phyloP scores from a whole-genome alignment of 2,797 vertebrate genomes.

The Gorsachius magnificus region DNA sequence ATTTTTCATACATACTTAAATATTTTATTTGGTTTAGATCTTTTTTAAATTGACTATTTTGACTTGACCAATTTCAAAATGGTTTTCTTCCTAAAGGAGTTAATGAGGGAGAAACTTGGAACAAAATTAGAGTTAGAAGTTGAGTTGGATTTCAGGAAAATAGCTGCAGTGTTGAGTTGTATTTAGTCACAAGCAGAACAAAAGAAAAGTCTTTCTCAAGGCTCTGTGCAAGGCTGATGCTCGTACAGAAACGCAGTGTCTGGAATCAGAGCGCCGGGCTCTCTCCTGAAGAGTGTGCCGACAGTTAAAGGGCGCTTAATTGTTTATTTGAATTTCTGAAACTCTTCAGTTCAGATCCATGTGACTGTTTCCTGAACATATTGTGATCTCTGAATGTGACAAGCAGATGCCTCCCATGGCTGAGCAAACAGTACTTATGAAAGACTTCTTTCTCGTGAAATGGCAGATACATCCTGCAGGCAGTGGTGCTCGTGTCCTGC shows the following conservation, averaged over 20 bases:
- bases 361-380: constrained; percentile 42
- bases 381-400: constrained; percentile 37
- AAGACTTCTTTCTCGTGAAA: constrained; percentile 39
- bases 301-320: neutral
- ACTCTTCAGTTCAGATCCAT: neutral
- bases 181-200: constrained; percentile 51
- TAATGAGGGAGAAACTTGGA: constrained; percentile 51
- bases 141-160: constrained; percentile 37
- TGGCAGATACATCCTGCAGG: constrained; percentile 29
- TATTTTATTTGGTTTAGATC: neutral
- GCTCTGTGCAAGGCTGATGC: neutral
- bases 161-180: constrained; percentile 19
- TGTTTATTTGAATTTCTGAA: constrained; percentile 37
- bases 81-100: neutral
- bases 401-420: constrained; percentile 47
- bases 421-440: constrained; percentile 14
- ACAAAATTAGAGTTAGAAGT: constrained; percentile 35
- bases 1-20: neutral
- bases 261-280: neutral
- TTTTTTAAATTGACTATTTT: neutral
- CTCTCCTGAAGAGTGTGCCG: neutral
- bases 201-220: constrained; percentile 37
- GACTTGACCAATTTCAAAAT: neutral
- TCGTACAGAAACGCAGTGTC: neutral
- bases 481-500: neutral